A percentile compares a stretch with the other conserved stretches of the same genome.
Conservation (phyloP, 2,888 invertebrate species). For the Eutolmus rufibarbis region DNA sequence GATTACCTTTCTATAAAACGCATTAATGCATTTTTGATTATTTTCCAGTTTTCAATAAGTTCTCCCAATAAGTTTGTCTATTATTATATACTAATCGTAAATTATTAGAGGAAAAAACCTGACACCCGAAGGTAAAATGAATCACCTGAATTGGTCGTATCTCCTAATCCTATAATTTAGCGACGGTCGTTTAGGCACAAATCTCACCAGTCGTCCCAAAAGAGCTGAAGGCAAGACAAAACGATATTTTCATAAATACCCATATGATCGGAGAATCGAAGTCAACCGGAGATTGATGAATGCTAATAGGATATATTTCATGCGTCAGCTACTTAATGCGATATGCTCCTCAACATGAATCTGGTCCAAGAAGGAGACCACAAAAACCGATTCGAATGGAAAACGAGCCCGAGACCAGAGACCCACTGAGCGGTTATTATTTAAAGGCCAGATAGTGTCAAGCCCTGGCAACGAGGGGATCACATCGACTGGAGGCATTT, state of each 20-base stretch:
- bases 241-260: slow-evolving; percentile 3
- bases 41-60: neutral
- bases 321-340: neutral
- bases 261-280: neutral
- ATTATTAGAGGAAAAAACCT: neutral
- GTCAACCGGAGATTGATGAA: slow-evolving; percentile 26
- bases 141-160: neutral
- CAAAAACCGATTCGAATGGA: neutral
- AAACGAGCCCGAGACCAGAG: neutral
- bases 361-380: neutral
- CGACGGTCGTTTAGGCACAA: neutral
- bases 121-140: neutral
- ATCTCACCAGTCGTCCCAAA: neutral
- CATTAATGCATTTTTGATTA: neutral
- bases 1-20: neutral
- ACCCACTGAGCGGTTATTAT: slow-evolving; percentile 6
- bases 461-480: neutral
- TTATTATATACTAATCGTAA: neutral
- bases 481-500: neutral
- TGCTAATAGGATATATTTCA: slow-evolving; percentile 20
- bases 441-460: neutral
- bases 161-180: neutral
- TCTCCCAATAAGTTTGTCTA: neutral
- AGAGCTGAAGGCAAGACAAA: neutral
- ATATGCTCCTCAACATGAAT: neutral